Percentiles rank a stretch among this genome's conserved stretches.
Evolutionary conservation across 2,797 vertebrate species (phyloP).

Genomic region (Falco naumanni): DNA sequence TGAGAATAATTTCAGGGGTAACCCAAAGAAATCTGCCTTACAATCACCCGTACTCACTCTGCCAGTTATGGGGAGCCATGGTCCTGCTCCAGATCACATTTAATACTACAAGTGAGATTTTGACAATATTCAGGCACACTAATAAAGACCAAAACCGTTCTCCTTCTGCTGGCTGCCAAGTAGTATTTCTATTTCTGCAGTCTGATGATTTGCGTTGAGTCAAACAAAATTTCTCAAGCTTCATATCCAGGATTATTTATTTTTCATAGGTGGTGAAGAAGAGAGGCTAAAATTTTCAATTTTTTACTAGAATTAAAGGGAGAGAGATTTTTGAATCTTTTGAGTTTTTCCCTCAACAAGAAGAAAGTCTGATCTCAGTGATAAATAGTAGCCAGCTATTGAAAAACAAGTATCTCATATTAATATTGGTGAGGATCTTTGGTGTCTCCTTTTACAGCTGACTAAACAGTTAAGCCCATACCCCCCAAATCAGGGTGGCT

Average conservation of each 20-base stretch:
- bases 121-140: background rate
- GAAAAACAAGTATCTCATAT: background rate
- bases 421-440: background rate
- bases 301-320: background rate
- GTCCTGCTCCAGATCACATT: background rate
- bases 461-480: background rate
- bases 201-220: background rate
- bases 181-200: background rate
- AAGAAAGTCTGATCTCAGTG: background rate
- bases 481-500: background rate
- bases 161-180: background rate
- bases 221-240: background rate
- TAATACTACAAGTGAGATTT: background rate
- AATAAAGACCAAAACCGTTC: background rate
- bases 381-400: background rate
- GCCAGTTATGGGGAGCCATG: fast-evolving
- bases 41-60: no score
- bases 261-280: background rate
- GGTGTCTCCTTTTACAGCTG: background rate
- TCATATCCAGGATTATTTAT: background rate
- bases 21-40: background rate
- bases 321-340: background rate
- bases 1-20: background rate
- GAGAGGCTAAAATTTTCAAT: background rate
- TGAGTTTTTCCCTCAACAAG: background rate